Percentiles rank a stretch among this genome's conserved stretches.
These are phyloP conservation scores for Macrotrachela quadricornifera DNA, from an alignment of 1,140 invertebrate species.

Conservation along the genomic window DNA sequence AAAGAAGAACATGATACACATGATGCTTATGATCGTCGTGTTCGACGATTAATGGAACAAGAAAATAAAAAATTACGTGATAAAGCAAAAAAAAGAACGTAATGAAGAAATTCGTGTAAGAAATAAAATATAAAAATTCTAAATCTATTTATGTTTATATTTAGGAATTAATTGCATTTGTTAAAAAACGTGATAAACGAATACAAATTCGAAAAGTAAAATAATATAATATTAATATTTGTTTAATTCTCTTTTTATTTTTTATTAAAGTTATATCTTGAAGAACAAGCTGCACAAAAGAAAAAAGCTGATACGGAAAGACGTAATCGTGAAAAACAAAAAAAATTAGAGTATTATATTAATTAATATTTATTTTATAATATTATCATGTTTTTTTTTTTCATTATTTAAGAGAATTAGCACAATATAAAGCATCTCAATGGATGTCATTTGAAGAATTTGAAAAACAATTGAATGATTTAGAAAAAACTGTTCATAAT, in stretches of 20 bases:
- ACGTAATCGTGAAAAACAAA: neutral
- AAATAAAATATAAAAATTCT: neutral
- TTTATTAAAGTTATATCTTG: neutral
- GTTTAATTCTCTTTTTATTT: neutral
- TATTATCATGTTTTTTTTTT: too few relatives aligned
- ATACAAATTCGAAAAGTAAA: constrained; percentile 43
- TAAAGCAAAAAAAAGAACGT: constrained; percentile 61
- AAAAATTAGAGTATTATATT: too few relatives aligned
- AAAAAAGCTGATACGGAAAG: constrained; percentile 6
- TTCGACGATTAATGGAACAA: constrained; percentile 61
- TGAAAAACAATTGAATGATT: constrained; percentile 14
- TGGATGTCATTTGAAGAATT: neutral
- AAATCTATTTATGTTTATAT: constrained; percentile 8
- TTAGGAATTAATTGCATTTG: constrained; percentile 58
- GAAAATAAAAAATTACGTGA: constrained; percentile 84
- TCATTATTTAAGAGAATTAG: too few relatives aligned
- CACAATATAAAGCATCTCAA: too few relatives aligned
- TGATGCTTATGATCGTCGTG: constrained; percentile 53
- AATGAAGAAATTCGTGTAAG: constrained; percentile 57
- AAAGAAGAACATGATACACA: constrained; percentile 68
- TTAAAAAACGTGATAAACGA: constrained; percentile 69
- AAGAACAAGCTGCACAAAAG: constrained; percentile 6
- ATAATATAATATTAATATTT: neutral
- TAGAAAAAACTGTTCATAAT: constrained; percentile 32
- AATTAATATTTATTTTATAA: too few relatives aligned